Base-by-base conservation (phyloP, 1,140 invertebrate species). In the Hermetia illucens region DNA sequence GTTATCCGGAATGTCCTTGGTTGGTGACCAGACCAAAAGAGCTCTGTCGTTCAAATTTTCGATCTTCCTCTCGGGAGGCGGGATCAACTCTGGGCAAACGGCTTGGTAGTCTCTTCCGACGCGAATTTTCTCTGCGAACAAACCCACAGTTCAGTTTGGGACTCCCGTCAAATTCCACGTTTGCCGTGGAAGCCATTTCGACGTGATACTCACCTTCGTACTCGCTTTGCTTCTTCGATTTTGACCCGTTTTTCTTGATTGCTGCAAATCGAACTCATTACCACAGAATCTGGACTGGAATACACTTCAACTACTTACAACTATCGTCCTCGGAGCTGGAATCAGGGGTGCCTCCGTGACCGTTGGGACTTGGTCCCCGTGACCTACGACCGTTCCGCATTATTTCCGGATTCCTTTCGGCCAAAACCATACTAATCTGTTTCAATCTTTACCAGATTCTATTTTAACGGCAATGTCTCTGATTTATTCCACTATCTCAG, bases 21-120 rank as follows among this genome's bases (percentile, higher is more conserved):
- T 87, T 19, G 93, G 92, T 30, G 89, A 90, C 93, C 93, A 97
- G 16, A 97, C 90, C 20, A 96, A 64, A 36, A 96, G 68, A 2
- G 92, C 91, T 66, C 84, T 74, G 47, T 96, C 91, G 33, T 77
- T 74, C 41, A 68, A 62, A 45, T 63, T 53, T 48, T 74, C 71
- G 19, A 72, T 72, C 51, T 66, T 75, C 15, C 76, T 54, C 43
- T 74, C 68, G 40, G 63, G 61, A 39, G 73, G 63, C 21, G 72
- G 68, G 44, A 75, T 69, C 25, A 82, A 66, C 47, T 84, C 79
- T 36, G 90, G 89, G 53, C 92, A 83, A 40, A 82, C 72, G 13
- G 89, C 89, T 67, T 96, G 92, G 62, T 84, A 95, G 61, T 94
- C 90, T 49, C 82, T 70, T 21, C 91, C 92, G 50, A 95, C 88